A percentile compares a stretch with the other conserved stretches of the same genome.
Evolutionary conservation across 1,140 invertebrate species (phyloP).

Genomic region (Stegodyphus mimosarum): DNA sequence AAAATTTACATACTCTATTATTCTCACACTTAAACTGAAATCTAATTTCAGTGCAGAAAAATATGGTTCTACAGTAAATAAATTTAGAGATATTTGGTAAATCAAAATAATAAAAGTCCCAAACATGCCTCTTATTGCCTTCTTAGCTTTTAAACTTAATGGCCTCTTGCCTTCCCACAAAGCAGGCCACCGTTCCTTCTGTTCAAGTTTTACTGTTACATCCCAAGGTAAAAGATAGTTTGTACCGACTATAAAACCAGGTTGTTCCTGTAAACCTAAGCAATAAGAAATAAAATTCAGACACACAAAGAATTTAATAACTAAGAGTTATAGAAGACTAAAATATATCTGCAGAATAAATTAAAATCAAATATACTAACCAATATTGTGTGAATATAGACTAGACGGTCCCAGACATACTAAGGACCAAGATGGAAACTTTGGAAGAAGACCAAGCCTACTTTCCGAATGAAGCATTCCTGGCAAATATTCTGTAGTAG

Average conservation of each 20-base stretch:
- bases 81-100: too few relatives aligned
- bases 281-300: neutral
- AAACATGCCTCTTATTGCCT: slow-evolving; percentile 63
- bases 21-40: too few relatives aligned
- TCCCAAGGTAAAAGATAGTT: slow-evolving; percentile 97
- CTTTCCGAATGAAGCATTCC: slow-evolving; percentile 88
- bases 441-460: slow-evolving; percentile 81
- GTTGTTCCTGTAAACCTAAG: slow-evolving; percentile 72
- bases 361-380: slow-evolving; percentile 70
- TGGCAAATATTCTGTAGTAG: slow-evolving; percentile 89
- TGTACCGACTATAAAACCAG: slow-evolving; percentile 86
- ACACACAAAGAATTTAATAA: too few relatives aligned
- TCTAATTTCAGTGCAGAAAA: too few relatives aligned
- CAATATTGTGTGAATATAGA: slow-evolving; percentile 90
- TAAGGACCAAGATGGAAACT: slow-evolving; percentile 93
- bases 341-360: too few relatives aligned
- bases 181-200: slow-evolving; percentile 62
- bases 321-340: too few relatives aligned
- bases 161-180: slow-evolving; percentile 67
- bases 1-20: neutral
- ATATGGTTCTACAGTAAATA: too few relatives aligned
- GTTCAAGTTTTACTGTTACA: slow-evolving; percentile 78
- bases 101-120: too few relatives aligned
- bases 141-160: slow-evolving; percentile 64
- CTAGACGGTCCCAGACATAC: slow-evolving; percentile 90